These are phyloP conservation scores for Galleria mellonella DNA, from an alignment of 1,140 invertebrate species.

Conservation along the genomic window DNA sequence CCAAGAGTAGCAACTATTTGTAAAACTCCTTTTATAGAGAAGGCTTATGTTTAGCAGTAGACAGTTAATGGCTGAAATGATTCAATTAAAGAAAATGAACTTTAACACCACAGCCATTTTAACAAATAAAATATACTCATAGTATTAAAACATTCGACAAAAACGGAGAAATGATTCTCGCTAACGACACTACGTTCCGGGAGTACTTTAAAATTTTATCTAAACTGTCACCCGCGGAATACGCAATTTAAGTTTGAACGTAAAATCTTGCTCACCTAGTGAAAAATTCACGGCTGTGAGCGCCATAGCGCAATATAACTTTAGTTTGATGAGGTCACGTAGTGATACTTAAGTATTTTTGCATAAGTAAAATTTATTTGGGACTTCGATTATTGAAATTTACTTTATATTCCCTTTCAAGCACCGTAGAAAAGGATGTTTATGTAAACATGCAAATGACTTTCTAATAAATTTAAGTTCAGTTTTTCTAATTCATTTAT, in stretches of 20 bases:
- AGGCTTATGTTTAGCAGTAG: too few relatives aligned
- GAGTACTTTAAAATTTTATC: slow-evolving; percentile 42
- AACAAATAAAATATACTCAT: neutral
- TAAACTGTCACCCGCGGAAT: slow-evolving; percentile 48
- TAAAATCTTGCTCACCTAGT: slow-evolving; percentile 43
- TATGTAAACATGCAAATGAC: too few relatives aligned
- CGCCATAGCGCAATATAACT: slow-evolving; percentile 37
- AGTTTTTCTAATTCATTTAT: too few relatives aligned
- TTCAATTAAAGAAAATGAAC: too few relatives aligned
- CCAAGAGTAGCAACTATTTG: too few relatives aligned
- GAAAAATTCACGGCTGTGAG: slow-evolving; percentile 47
- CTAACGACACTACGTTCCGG: neutral
- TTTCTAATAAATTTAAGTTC: too few relatives aligned
- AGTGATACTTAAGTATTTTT: slow-evolving; percentile 1
- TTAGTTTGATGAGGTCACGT: slow-evolving; percentile 55
- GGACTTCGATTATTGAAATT: neutral
- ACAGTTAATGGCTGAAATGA: too few relatives aligned
- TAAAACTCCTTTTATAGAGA: too few relatives aligned
- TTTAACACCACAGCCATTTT: neutral
- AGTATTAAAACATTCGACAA: neutral
- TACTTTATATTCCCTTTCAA: neutral
- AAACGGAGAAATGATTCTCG: slow-evolving; percentile 1
- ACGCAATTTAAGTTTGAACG: slow-evolving; percentile 61
- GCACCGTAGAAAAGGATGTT: too few relatives aligned
- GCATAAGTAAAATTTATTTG: neutral